Evolutionary conservation across 92 coral and sea anemone species (phyloP).

Genomic region (Umimayanthus chanpuru): DNA sequence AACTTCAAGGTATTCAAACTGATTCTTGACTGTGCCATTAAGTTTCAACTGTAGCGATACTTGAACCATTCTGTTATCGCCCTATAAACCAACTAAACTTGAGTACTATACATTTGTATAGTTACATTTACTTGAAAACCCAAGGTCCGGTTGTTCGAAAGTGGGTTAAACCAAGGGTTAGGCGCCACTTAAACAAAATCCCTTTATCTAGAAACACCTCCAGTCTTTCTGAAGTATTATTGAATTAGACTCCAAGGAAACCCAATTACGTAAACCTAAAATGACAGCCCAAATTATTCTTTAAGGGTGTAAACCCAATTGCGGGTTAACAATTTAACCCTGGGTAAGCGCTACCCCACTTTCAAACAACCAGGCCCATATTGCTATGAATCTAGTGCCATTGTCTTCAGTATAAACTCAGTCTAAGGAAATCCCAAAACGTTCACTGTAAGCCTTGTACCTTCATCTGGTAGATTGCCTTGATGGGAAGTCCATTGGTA

Average conservation of each 20-base stretch:
- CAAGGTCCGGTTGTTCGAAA: not conserved
- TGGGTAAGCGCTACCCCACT: too few relatives aligned
- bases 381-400: not conserved
- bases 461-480: constrained; percentile 90
- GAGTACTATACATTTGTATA: too few relatives aligned
- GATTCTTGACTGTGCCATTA: constrained; percentile 75
- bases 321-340: too few relatives aligned
- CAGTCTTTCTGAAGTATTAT: too few relatives aligned
- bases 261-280: too few relatives aligned
- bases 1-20: constrained; percentile 90
- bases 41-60: constrained; percentile 81
- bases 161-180: too few relatives aligned
- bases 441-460: not conserved
- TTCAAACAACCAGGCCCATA: not conserved
- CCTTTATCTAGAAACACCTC: too few relatives aligned
- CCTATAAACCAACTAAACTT: constrained; percentile 52
- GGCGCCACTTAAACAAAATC: too few relatives aligned
- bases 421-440: not conserved
- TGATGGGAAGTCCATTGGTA: constrained; percentile 77
- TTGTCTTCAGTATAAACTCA: not conserved
- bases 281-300: too few relatives aligned
- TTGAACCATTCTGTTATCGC: constrained; percentile 75
- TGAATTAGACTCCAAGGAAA: too few relatives aligned
- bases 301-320: too few relatives aligned
- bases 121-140: not conserved